Conservation (phyloP, 2,113 vertebrate species). For the Myiozetetes cayanensis region DNA sequence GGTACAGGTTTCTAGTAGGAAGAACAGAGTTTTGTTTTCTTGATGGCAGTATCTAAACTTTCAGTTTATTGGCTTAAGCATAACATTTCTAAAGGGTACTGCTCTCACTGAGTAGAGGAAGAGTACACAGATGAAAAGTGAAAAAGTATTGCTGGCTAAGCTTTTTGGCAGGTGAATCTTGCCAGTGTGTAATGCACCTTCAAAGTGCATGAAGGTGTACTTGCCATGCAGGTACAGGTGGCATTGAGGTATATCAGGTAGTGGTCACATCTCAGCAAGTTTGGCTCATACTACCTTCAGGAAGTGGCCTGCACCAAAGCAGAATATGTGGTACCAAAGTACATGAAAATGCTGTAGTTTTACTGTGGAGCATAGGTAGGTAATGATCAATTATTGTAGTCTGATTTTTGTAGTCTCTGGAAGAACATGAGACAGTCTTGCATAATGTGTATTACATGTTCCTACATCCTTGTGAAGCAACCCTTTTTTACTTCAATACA, state of each 20-base stretch:
- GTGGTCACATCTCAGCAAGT: neutral
- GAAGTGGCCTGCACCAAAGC: neutral
- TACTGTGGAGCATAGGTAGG: neutral
- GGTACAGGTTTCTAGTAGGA: neutral
- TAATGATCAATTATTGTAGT: neutral
- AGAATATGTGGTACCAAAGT: neutral
- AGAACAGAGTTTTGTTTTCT: neutral
- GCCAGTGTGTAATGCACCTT: neutral
- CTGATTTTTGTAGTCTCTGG: neutral
- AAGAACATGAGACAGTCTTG: neutral
- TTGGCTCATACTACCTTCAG: neutral
- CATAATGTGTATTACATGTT: neutral
- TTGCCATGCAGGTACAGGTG: accelerated
- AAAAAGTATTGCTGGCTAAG: neutral
- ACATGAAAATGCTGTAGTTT: neutral
- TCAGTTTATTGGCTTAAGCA: neutral
- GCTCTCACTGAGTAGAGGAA: neutral
- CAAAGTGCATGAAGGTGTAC: neutral
- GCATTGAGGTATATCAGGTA: neutral
- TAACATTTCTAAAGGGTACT: neutral
- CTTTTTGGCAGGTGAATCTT: neutral
- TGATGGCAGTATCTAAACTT: neutral
- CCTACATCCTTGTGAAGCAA: neutral
- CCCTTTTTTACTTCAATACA: neutral
- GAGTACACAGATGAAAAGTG: neutral